Percentiles rank a stretch among this genome's conserved stretches.
Conservation (phyloP, 2,797 vertebrate species). For the Phrynocephalus guinanensis region DNA sequence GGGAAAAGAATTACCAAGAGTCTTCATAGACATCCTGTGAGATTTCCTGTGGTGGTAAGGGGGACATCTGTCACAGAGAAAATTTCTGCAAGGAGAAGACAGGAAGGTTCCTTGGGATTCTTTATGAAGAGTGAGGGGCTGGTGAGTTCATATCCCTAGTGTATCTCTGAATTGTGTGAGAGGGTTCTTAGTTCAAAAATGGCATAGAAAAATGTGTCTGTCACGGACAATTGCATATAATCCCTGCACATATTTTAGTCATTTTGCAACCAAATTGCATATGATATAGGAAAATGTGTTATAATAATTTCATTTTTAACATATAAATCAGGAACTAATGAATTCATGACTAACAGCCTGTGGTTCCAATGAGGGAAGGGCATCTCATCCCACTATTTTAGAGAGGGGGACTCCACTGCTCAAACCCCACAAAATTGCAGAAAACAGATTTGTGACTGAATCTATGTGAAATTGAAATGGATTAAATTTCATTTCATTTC, state of each 20-base stretch:
- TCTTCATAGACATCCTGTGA: too few relatives aligned
- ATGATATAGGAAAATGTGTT: background rate
- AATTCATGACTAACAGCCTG: background rate
- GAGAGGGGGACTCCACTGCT: too few relatives aligned
- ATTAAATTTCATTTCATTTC: background rate
- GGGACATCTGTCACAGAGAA: too few relatives aligned
- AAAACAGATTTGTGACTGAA: background rate
- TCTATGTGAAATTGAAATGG: background rate
- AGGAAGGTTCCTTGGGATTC: too few relatives aligned
- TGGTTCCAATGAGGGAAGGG: too few relatives aligned
- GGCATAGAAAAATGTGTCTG: background rate
- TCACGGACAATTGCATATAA: background rate
- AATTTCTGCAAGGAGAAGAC: too few relatives aligned
- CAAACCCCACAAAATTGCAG: background rate
- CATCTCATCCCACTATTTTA: too few relatives aligned
- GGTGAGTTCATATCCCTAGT: too few relatives aligned
- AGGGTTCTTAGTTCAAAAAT: too few relatives aligned
- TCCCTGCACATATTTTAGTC: background rate
- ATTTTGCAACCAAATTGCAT: background rate
- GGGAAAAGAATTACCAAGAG: too few relatives aligned
- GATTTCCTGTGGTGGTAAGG: too few relatives aligned
- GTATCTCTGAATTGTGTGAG: background rate
- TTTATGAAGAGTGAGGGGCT: too few relatives aligned
- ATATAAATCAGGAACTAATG: background rate
- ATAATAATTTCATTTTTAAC: background rate